phyloP scores from a whole-genome alignment of 2,888 invertebrate species.

The Meliscaeva auricollis region DNA sequence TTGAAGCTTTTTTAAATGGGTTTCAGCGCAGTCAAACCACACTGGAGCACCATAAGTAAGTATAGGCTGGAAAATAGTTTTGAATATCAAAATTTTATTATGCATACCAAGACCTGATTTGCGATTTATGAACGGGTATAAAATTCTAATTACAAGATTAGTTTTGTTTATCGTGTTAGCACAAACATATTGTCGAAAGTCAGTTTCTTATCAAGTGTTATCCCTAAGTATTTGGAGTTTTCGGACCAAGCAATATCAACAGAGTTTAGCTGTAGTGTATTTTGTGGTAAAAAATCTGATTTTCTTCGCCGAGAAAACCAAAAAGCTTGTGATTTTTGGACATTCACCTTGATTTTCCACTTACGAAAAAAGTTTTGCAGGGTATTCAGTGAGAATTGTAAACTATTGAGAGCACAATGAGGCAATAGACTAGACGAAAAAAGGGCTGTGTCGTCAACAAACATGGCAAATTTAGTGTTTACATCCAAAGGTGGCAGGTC shows the following conservation, averaged over 20 bases:
- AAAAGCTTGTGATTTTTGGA: neutral
- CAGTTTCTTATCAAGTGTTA: too few species aligned
- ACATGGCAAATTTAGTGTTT: neutral
- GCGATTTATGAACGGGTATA: neutral
- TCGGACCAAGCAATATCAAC: neutral
- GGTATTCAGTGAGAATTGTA: too few species aligned
- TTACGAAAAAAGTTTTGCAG: too few species aligned
- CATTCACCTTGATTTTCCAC: neutral
- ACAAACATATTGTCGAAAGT: too few species aligned
- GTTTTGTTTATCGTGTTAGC: too few species aligned
- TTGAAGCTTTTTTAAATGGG: too few species aligned
- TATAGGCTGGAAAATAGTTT: slow-evolving; percentile 6
- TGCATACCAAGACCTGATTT: neutral
- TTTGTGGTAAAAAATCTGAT: neutral
- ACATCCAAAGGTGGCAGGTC: neutral
- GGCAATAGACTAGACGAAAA: too few species aligned
- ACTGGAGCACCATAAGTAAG: slow-evolving; percentile 17
- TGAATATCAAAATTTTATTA: slow-evolving; percentile 5
- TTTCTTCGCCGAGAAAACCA: neutral
- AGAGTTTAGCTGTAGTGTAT: neutral
- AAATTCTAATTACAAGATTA: too few species aligned
- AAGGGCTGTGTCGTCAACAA: slow-evolving; percentile 3
- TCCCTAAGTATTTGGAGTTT: neutral
- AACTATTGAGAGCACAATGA: too few species aligned
- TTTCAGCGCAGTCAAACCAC: slow-evolving; percentile 11